Conservation (phyloP, 2,888 invertebrate species). For the Argyra leucocephala region DNA sequence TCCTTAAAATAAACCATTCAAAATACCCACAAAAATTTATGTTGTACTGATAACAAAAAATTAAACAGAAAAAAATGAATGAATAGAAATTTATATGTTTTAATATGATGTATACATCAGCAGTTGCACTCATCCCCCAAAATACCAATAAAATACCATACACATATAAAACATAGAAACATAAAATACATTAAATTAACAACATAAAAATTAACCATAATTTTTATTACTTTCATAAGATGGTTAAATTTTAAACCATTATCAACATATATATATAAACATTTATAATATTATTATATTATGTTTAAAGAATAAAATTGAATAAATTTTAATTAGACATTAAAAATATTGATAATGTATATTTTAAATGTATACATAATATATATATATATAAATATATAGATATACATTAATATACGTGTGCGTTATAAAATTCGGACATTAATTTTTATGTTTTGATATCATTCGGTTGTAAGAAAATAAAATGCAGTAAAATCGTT, state of each 20-base stretch:
- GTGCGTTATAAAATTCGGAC: neutral
- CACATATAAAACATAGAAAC: neutral
- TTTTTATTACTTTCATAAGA: constrained; percentile 1
- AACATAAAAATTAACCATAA: neutral
- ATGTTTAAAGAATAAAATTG: constrained; percentile 1
- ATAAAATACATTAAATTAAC: neutral
- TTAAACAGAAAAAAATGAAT: no score
- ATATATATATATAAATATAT: neutral
- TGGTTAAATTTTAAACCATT: neutral
- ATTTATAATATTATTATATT: no score
- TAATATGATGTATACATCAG: no score
- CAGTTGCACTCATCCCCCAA: no score
- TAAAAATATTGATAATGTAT: neutral
- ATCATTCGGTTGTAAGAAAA: no score
- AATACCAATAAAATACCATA: no score
- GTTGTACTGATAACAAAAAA: no score
- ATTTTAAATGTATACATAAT: neutral
- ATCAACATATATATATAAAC: no score
- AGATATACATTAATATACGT: neutral
- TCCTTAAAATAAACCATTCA: no score
- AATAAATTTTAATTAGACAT: constrained; percentile 3
- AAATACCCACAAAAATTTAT: no score
- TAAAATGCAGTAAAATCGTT: no score
- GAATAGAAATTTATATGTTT: no score
- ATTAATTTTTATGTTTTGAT: neutral